Conservation (phyloP, 2,797 vertebrate species). For the Myripristis murdjan region DNA sequence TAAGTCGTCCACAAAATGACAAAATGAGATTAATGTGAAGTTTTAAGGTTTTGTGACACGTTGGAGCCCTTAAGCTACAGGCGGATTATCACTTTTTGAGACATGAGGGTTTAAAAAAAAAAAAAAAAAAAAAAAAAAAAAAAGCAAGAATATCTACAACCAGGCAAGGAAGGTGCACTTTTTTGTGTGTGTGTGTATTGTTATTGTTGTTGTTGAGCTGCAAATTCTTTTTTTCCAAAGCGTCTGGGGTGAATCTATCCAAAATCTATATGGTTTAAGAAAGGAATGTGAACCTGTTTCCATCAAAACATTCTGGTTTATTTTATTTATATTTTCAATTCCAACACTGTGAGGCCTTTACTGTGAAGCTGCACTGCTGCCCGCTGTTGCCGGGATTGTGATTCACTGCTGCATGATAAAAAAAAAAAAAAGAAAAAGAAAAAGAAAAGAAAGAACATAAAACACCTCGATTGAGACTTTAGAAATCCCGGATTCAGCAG, state of each 20-base stretch:
- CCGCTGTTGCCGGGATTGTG: constrained; percentile 16
- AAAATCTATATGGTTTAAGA: too few species aligned
- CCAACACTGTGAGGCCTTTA: background rate
- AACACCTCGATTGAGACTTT: too few species aligned
- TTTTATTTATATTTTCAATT: constrained; percentile 13
- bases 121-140: too few species aligned
- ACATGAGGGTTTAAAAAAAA: constrained; percentile 1
- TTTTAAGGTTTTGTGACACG: background rate
- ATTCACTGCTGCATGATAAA: constrained; percentile 10
- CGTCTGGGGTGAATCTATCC: too few species aligned
- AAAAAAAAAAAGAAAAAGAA: too few species aligned
- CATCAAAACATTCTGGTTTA: constrained; percentile 3
- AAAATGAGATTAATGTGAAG: background rate
- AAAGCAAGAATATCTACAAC: too few species aligned
- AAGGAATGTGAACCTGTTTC: background rate
- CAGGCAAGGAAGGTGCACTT: too few species aligned
- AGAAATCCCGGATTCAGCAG: constrained; percentile 8
- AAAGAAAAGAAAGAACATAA: too few species aligned
- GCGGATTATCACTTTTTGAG: constrained; percentile 10
- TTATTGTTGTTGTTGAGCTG: too few species aligned
- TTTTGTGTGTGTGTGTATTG: too few species aligned
- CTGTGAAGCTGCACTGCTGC: constrained; percentile 34
- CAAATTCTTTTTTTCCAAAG: too few species aligned
- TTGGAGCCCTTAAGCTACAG: constrained; percentile 4
- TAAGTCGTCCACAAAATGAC: constrained; percentile 1